Percentiles rank a stretch among this genome's conserved stretches.
phyloP scores from a whole-genome alignment of 2,113 vertebrate genomes.

The Mustelus asterias region DNA sequence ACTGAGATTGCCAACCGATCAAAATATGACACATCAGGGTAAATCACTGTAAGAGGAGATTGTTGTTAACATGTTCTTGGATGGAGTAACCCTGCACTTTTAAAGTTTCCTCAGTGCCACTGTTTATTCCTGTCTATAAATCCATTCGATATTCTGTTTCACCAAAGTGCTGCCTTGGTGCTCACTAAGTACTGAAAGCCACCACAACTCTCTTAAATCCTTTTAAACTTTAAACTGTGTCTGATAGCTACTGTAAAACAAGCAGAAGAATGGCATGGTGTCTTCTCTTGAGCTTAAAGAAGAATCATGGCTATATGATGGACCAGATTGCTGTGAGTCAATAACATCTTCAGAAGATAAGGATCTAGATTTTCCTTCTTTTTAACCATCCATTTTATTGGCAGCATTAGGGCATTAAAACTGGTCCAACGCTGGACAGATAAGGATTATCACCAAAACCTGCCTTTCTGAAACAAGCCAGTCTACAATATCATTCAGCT shows the following conservation, averaged over 20 bases:
- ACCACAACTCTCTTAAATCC: conserved; percentile 11
- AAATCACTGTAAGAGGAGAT: background rate
- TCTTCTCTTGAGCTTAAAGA: background rate
- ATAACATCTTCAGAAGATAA: background rate
- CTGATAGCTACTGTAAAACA: background rate
- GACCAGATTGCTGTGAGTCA: background rate
- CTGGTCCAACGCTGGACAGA: background rate
- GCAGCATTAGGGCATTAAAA: background rate
- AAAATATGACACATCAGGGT: background rate
- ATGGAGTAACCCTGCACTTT: background rate
- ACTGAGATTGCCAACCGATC: background rate
- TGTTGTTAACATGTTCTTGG: conserved; percentile 6
- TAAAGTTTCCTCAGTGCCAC: conserved; percentile 21
- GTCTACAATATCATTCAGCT: background rate
- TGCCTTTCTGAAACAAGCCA: background rate
- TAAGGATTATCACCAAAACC: background rate
- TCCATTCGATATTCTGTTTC: conserved; percentile 32
- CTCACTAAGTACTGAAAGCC: conserved; percentile 14
- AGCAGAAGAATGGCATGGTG: background rate
- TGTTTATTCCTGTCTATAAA: conserved; percentile 19
- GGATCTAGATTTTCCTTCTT: background rate
- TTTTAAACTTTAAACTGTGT: conserved; percentile 28
- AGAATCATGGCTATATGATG: background rate
- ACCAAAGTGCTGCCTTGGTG: conserved; percentile 9
- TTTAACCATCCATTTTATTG: background rate